Evolutionary conservation across 2,113 vertebrate species (phyloP).

Genomic region (Ammodytes dubius): DNA sequence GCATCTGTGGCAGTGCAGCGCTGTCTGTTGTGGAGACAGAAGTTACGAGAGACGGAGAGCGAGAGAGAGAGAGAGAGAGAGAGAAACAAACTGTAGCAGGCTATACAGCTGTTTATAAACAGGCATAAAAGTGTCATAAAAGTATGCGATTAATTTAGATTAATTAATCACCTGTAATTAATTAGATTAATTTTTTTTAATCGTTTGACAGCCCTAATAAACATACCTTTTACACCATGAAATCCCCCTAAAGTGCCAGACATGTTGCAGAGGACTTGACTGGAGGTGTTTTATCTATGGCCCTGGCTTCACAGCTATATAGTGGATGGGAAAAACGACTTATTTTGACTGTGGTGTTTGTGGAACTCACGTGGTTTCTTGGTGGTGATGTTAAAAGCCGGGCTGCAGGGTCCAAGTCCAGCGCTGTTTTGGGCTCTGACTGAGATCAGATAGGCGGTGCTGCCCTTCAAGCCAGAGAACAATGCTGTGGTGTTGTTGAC

Average conservation of each 20-base stretch:
- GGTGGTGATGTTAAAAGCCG: constrained; percentile 89
- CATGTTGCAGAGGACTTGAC: too few relatives aligned
- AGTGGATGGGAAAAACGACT: not conserved
- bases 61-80: too few relatives aligned
- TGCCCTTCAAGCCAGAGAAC: constrained; percentile 88
- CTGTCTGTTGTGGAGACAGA: too few relatives aligned
- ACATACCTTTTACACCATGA: not conserved
- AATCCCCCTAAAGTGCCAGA: not conserved
- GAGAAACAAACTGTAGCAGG: too few relatives aligned
- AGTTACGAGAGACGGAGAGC: too few relatives aligned
- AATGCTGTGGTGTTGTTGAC: constrained; percentile 85
- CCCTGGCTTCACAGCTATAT: not conserved
- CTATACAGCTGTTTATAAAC: too few relatives aligned
- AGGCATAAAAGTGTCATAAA: too few relatives aligned
- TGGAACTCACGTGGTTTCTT: constrained; percentile 91
- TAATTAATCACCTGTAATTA: too few relatives aligned
- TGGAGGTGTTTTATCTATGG: not conserved
- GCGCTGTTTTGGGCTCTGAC: constrained; percentile 92
- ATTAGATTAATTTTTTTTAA: too few relatives aligned
- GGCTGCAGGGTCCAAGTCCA: constrained; percentile 89
- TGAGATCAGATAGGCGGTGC: constrained; percentile 87
- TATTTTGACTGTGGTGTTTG: not conserved
- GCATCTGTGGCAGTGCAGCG: too few relatives aligned
- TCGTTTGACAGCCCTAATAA: not conserved
- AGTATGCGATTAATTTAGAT: too few relatives aligned